Conservation (phyloP, 2,888 invertebrate species). For the Trisateles emortualis region DNA sequence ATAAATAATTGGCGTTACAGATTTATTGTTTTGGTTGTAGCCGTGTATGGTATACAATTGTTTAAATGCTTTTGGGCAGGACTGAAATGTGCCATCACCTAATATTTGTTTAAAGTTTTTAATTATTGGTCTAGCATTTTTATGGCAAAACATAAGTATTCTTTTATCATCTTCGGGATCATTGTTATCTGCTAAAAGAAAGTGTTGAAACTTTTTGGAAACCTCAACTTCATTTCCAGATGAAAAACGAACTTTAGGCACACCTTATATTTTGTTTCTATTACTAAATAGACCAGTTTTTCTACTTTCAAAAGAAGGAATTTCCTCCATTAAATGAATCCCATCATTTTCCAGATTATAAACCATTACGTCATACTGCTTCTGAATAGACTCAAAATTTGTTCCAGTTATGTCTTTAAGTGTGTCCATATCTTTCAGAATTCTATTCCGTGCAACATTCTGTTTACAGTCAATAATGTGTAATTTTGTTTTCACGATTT, state of each 20-base stretch:
- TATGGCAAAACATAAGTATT: not conserved
- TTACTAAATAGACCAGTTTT: not conserved
- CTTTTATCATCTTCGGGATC: not conserved
- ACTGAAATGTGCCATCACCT: not conserved
- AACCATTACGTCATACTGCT: too few species aligned
- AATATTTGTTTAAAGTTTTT: not conserved
- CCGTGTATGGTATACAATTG: too few species aligned
- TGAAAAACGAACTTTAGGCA: not conserved
- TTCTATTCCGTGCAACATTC: not conserved
- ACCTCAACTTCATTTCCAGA: not conserved
- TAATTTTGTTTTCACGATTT: not conserved
- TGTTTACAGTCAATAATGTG: not conserved
- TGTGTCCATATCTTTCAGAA: not conserved
- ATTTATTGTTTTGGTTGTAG: too few species aligned
- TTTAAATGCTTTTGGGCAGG: too few species aligned
- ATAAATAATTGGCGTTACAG: too few species aligned
- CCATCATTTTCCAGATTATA: not conserved
- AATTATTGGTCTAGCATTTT: not conserved
- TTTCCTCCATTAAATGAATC: not conserved
- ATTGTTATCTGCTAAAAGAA: not conserved
- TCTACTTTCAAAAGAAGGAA: too few species aligned
- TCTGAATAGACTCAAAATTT: too few species aligned
- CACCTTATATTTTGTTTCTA: not conserved
- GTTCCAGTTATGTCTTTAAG: too few species aligned
- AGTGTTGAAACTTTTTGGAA: too few species aligned